A percentile compares a stretch with the other conserved stretches of the same genome.
These are phyloP conservation scores for Sebastes schlegelii DNA, from an alignment of 2,113 vertebrate genomes.

Conservation along the genomic window DNA sequence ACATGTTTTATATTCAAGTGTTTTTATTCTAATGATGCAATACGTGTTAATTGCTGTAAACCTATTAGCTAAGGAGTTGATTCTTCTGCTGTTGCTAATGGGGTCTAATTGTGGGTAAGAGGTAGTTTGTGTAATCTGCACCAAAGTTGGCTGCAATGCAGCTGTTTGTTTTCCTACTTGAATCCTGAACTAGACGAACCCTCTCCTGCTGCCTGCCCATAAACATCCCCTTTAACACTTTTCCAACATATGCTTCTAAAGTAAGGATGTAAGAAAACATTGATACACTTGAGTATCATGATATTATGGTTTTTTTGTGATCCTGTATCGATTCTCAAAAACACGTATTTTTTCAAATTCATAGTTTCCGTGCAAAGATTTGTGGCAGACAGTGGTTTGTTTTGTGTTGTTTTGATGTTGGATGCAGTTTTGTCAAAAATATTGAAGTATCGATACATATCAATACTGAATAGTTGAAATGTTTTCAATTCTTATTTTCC, in stretches of 20 bases:
- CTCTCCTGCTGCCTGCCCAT: conserved; percentile 12
- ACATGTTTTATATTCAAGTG: background rate
- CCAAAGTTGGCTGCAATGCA: background rate
- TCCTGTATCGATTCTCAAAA: too few species aligned
- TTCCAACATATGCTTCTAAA: background rate
- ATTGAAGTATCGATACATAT: too few species aligned
- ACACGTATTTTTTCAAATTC: too few species aligned
- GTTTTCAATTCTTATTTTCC: too few species aligned
- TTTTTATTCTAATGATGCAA: conserved; percentile 23
- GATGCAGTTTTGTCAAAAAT: too few species aligned
- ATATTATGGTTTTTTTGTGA: too few species aligned
- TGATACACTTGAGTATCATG: too few species aligned
- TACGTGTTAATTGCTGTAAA: background rate
- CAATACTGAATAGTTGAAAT: too few species aligned
- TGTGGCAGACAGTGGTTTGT: too few species aligned
- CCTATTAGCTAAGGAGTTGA: background rate
- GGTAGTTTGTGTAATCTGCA: conserved; percentile 8
- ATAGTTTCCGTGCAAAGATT: too few species aligned
- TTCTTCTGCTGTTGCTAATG: background rate
- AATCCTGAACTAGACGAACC: conserved; percentile 14
- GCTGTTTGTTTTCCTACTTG: conserved; percentile 5
- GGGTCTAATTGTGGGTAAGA: background rate
- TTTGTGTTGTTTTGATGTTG: too few species aligned
- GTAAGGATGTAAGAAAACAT: too few species aligned
- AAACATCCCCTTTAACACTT: conserved; percentile 20